Evolutionary conservation across 2,113 vertebrate genomes (phyloP).

Genomic region (Noturus placidus): DNA sequence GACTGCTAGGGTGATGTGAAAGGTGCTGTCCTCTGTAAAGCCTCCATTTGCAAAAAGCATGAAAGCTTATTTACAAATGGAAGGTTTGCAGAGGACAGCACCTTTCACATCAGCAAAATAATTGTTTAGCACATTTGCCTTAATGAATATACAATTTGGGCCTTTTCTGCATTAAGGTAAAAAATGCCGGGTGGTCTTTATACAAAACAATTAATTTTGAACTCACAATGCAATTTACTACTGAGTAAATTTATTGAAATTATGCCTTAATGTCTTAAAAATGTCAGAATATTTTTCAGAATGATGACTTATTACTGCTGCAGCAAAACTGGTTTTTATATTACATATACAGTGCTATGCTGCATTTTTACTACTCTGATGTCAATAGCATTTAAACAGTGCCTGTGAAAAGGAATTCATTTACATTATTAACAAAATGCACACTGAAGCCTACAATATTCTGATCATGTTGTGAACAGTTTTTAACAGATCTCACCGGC

Average conservation of each 20-base stretch:
- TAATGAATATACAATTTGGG: neutral
- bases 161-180: neutral
- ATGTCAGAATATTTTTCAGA: neutral
- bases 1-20: neutral
- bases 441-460: neutral
- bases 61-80: neutral
- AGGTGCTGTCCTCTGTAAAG: too few species aligned
- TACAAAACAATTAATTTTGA: neutral
- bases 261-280: neutral
- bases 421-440: neutral
- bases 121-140: neutral
- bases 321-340: neutral
- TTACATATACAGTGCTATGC: neutral
- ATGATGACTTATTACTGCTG: neutral
- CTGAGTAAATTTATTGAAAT: neutral
- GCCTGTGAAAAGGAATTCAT: neutral
- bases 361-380: neutral
- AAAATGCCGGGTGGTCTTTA: neutral
- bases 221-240: neutral
- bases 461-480: neutral
- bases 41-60: neutral
- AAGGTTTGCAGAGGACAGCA: neutral
- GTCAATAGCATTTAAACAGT: neutral
- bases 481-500: neutral
- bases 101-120: neutral